A percentile compares a stretch with the other conserved stretches of the same genome.
These are phyloP conservation scores for Oncorhynchus gorbuscha DNA, from an alignment of 2,113 vertebrate species.

Conservation along the genomic window DNA sequence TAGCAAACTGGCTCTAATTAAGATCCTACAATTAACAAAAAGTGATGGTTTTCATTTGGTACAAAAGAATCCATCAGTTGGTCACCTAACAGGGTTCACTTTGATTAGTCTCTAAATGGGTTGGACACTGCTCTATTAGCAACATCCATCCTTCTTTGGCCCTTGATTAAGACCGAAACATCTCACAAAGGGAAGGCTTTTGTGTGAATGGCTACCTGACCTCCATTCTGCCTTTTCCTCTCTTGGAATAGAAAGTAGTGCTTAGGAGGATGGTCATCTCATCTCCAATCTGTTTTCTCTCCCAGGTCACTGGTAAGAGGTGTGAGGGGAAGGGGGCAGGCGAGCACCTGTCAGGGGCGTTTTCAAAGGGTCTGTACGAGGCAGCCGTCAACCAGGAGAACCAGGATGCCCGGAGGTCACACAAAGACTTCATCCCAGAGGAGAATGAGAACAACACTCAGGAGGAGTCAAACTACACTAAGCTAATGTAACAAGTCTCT, in stretches of 20 bases:
- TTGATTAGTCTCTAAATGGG: not conserved
- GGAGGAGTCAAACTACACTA: not conserved
- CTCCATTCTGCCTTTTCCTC: not conserved
- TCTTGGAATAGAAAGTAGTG: not conserved
- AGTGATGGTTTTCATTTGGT: not conserved
- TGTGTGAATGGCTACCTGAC: not conserved
- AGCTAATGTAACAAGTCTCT: not conserved
- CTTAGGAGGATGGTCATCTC: not conserved
- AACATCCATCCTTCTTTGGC: not conserved
- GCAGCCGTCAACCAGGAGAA: conserved; percentile 84
- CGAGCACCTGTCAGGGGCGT: conserved; percentile 46
- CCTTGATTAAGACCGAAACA: not conserved
- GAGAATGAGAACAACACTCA: not conserved
- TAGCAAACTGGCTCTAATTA: too few relatives aligned
- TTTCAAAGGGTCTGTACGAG: conserved; percentile 83
- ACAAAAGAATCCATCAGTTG: not conserved
- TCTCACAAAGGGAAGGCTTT: not conserved
- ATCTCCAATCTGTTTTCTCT: not conserved
- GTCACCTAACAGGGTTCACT: not conserved
- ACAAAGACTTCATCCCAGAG: conserved; percentile 38
- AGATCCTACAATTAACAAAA: too few relatives aligned
- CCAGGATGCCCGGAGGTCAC: conserved; percentile 78
- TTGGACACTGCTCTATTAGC: not conserved
- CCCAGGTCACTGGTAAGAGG: conserved; percentile 84
- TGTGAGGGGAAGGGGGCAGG: conserved; percentile 67